Base-by-base conservation (phyloP, 2,888 invertebrate species). In the Allacma fusca region DNA sequence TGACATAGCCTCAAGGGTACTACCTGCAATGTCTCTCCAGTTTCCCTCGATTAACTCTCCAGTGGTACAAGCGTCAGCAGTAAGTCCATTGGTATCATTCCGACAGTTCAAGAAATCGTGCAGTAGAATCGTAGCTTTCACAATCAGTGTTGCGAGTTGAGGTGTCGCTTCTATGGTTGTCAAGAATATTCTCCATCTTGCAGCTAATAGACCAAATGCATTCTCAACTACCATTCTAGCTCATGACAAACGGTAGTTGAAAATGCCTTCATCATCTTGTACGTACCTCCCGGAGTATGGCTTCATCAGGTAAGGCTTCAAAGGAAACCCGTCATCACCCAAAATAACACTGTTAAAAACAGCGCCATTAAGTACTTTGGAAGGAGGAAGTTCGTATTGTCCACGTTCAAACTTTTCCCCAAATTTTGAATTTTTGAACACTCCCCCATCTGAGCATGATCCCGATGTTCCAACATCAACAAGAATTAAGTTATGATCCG, bases 201-300 rank as follows among this genome's bases (percentile, higher is more conserved):
- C 80, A 59, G 80, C 80, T 23, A 83, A 73, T 75, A 82, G 81
- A 9, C 80, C 82, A 76, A 84, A 79, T 0, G 67, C 44, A 34
- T 79, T 81, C 67, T 81, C 81, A 7, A 77, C 70, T 5, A 71
- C 44, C 64, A 72, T 65, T 19, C 81, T 13, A 0, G 81, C 79
- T 23, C 81, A 68, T 7, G 73, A 79, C 0, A 78, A 59, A n/a
- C 81, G 21, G 44, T 81, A 79, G 50, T 79, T 81, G 26, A 74
- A 80, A 21, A 80, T 76, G 19, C 72, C n/a, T 34, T 76, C 16
- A 7, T 26, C 9, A 19, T 65, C 9, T n/a, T 16, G 29, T 23
- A 57, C 65, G 24, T 75, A 26, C 0, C 43, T 78, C n/a, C n/a
- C n/a, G 1, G 76, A 57, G 67, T 62, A 80, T 0, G 80, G 77